phyloP scores from a whole-genome alignment of 2,113 vertebrate genomes.

The Salvelinus namaycush region DNA sequence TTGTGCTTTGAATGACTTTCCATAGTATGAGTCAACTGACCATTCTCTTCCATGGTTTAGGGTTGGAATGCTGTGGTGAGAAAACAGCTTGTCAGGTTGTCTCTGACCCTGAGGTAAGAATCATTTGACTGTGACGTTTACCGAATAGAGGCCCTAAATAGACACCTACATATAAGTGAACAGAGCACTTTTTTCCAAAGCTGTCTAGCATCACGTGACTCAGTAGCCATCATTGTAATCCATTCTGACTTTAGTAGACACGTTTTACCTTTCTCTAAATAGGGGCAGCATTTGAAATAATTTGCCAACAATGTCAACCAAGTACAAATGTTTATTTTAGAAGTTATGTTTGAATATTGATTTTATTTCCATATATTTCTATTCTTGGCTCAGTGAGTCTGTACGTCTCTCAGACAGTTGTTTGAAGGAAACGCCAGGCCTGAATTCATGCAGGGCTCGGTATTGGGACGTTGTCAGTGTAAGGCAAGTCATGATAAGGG shows the following conservation, averaged over 20 bases:
- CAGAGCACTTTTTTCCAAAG: neutral
- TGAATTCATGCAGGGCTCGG: constrained; percentile 44
- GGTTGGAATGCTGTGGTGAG: neutral
- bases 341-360: constrained; percentile 64
- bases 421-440: constrained; percentile 49
- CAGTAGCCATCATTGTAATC: constrained; percentile 37
- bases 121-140: neutral
- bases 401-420: constrained; percentile 34
- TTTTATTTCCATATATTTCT: constrained; percentile 65
- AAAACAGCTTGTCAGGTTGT: too few species aligned
- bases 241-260: constrained; percentile 40
- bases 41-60: neutral
- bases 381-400: constrained; percentile 54
- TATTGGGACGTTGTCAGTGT: constrained; percentile 48
- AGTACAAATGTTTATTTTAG: constrained; percentile 67
- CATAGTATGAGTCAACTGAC: neutral
- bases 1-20: neutral
- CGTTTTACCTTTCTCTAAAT: constrained; percentile 59
- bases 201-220: constrained; percentile 32
- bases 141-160: neutral
- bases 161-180: neutral
- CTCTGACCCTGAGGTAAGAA: neutral
- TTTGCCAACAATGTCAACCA: constrained; percentile 40
- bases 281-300: constrained; percentile 36
- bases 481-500: constrained; percentile 60